Evolutionary conservation across 2,113 vertebrate genomes (phyloP).

Genomic region (Tragulus kanchil): DNA sequence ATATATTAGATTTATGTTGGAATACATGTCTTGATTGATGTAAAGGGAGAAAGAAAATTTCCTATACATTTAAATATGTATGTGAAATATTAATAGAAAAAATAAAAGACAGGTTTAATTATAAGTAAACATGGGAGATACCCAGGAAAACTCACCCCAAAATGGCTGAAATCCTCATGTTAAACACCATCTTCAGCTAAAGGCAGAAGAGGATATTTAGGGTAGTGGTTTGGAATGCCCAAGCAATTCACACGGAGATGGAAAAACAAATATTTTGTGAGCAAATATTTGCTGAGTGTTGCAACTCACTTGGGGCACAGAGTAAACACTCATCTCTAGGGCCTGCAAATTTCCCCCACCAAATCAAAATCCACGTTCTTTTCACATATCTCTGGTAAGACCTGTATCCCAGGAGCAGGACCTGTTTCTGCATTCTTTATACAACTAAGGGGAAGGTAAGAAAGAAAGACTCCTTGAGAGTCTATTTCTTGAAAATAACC

Average conservation of each 20-base stretch:
- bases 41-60: neutral
- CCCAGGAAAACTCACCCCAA: neutral
- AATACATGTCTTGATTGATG: neutral
- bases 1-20: neutral
- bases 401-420: neutral
- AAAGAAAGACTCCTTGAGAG: neutral
- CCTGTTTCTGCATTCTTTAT: neutral
- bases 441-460: neutral
- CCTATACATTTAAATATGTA: neutral
- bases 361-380: neutral
- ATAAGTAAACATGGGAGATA: neutral
- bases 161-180: neutral
- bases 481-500: neutral
- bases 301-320: neutral
- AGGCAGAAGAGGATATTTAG: neutral
- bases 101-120: neutral
- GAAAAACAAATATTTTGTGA: neutral
- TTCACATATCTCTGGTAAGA: neutral
- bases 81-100: neutral
- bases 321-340: neutral
- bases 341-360: neutral
- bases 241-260: neutral
- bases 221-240: neutral
- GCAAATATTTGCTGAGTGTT: neutral
- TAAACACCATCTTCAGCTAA: neutral